Percentiles rank a stretch among this genome's conserved stretches.
phyloP scores from a whole-genome alignment of 23 tunicate species.

The Pegea sp. region DNA sequence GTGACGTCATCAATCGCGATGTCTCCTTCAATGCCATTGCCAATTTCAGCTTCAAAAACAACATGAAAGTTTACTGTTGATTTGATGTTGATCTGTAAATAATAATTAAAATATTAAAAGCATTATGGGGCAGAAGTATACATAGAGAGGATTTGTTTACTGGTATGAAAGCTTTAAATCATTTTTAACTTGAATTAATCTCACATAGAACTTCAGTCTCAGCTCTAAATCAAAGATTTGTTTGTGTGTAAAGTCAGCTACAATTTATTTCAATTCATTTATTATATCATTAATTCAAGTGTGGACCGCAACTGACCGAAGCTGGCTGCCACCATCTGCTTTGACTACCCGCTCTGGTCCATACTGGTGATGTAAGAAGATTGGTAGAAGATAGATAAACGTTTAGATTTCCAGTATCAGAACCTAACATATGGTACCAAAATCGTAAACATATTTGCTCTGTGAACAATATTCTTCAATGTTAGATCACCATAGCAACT shows the following conservation, averaged over 20 bases:
- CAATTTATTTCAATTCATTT: too few relatives aligned
- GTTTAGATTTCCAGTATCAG: conserved; percentile 11
- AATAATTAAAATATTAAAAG: background rate
- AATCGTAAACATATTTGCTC: conserved; percentile 27
- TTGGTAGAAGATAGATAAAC: conserved; percentile 13
- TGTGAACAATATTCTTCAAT: too few relatives aligned
- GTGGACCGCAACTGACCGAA: too few relatives aligned
- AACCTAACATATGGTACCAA: conserved; percentile 68
- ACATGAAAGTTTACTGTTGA: conserved; percentile 9
- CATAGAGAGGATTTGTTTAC: too few relatives aligned
- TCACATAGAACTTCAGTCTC: too few relatives aligned
- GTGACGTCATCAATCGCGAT: conserved; percentile 44
- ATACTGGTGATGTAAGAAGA: conserved; percentile 8
- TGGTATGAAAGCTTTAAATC: too few relatives aligned
- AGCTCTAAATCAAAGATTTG: too few relatives aligned
- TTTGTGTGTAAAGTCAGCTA: too few relatives aligned
- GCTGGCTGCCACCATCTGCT: conserved; percentile 33
- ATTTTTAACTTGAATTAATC: too few relatives aligned
- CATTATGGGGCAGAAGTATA: too few relatives aligned
- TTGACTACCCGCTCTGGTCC: conserved; percentile 40
- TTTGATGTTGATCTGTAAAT: conserved; percentile 11
- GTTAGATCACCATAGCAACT: too few relatives aligned
- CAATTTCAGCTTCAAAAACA: conserved; percentile 21
- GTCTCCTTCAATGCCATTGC: conserved; percentile 17
- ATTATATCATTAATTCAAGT: too few relatives aligned